phyloP scores from a whole-genome alignment of 1,140 invertebrate species.

The Ceratina australensis region DNA sequence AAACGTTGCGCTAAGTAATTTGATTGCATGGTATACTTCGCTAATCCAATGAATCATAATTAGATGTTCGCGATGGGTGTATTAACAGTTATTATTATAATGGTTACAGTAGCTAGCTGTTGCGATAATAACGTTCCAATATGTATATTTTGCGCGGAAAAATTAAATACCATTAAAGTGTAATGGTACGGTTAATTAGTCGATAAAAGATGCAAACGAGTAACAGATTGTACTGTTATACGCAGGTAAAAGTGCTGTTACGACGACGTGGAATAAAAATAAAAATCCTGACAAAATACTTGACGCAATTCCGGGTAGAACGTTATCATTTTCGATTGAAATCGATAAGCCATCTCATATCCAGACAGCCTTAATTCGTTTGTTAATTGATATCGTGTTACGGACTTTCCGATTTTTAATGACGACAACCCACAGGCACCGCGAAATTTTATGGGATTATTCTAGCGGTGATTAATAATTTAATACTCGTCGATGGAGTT shows the following conservation, averaged over 20 bases:
- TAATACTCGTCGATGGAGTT: constrained; percentile 38
- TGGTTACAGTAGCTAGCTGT: constrained; percentile 59
- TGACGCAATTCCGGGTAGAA: too few relatives aligned
- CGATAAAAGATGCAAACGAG: constrained; percentile 58
- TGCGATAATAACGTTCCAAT: constrained; percentile 59
- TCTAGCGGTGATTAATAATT: constrained; percentile 19
- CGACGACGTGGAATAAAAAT: neutral
- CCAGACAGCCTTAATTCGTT: too few relatives aligned
- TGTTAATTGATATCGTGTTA: too few relatives aligned
- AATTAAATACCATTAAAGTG: constrained; percentile 65
- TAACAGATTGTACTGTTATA: constrained; percentile 46
- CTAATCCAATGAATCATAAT: constrained; percentile 63
- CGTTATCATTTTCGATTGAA: too few relatives aligned
- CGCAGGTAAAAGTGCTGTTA: constrained; percentile 26
- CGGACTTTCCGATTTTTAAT: too few relatives aligned
- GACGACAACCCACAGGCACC: too few relatives aligned
- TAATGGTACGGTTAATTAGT: constrained; percentile 62
- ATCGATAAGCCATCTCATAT: too few relatives aligned
- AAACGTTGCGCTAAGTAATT: constrained; percentile 53
- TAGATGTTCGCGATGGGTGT: constrained; percentile 58
- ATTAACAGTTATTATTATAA: constrained; percentile 65
- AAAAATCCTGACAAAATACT: too few relatives aligned
- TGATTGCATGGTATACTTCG: constrained; percentile 56
- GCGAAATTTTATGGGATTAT: constrained; percentile 16
- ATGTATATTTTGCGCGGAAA: constrained; percentile 57